Conservation (phyloP, 2,888 invertebrate species). For the Antitype chi region DNA sequence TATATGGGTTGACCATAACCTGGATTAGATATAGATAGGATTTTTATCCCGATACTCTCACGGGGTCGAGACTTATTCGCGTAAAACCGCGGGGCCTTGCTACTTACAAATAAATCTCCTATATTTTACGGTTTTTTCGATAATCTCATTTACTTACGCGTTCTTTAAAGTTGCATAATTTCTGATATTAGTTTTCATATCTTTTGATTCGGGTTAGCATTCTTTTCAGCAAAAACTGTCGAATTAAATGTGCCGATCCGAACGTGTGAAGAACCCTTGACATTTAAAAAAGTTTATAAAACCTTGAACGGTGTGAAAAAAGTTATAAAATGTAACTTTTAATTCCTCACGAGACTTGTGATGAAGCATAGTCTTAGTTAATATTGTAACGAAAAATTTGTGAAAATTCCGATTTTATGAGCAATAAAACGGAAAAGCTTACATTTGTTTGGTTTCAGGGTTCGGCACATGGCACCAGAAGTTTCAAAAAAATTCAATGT, state of each 20-base stretch:
- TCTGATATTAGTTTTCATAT: not conserved
- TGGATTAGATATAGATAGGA: too few species aligned
- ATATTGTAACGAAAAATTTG: conserved; percentile 11
- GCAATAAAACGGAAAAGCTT: not conserved
- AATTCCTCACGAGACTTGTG: not conserved
- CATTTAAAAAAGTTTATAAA: not conserved
- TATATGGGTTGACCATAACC: not conserved
- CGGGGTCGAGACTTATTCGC: too few species aligned
- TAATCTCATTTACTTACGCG: too few species aligned
- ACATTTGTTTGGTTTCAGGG: conserved; percentile 21
- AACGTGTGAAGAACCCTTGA: not conserved
- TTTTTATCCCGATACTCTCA: too few species aligned
- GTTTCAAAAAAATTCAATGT: not conserved
- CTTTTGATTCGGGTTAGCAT: not conserved
- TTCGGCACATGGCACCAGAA: conserved; percentile 1
- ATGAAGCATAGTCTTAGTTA: conserved; percentile 8
- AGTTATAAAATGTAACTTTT: not conserved
- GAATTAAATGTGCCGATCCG: not conserved
- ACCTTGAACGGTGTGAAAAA: not conserved
- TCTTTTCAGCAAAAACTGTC: not conserved
- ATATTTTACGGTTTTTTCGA: too few species aligned
- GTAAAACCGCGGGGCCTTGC: too few species aligned
- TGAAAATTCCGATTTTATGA: conserved; percentile 2
- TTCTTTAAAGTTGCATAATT: too few species aligned
- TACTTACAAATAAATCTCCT: too few species aligned